These are phyloP conservation scores for Himalopsyche japonica DNA, from an alignment of 2,888 invertebrate species.

Conservation along the genomic window DNA sequence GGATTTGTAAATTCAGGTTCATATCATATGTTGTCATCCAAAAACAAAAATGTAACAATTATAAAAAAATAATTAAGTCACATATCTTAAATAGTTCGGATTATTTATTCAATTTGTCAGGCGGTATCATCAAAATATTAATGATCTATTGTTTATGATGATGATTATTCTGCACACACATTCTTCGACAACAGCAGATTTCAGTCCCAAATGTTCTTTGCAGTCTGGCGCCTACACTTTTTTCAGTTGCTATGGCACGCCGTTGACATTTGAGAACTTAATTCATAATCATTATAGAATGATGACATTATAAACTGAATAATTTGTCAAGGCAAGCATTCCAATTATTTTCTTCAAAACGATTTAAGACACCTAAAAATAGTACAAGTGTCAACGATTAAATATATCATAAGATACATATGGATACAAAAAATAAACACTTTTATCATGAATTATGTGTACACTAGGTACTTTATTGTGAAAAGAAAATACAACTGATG, in stretches of 20 bases:
- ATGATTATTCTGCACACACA: background rate
- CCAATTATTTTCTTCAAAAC: background rate
- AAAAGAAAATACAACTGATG: too few species aligned
- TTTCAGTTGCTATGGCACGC: background rate
- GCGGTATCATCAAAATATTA: background rate
- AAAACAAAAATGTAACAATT: too few species aligned
- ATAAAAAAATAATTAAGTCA: too few species aligned
- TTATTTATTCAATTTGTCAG: background rate
- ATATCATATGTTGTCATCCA: too few species aligned
- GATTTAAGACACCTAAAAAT: background rate
- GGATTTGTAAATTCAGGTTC: too few species aligned
- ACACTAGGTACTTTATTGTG: too few species aligned
- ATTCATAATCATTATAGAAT: conserved; percentile 2
- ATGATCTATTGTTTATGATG: background rate
- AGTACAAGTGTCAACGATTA: background rate
- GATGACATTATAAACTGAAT: conserved; percentile 4
- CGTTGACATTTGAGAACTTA: conserved; percentile 7
- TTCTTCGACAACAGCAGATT: background rate
- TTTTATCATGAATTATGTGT: background rate
- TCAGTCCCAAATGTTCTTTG: background rate
- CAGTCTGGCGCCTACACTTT: background rate
- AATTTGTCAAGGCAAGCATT: background rate
- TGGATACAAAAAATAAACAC: conserved; percentile 4
- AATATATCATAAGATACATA: background rate
- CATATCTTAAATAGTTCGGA: too few species aligned